These are phyloP conservation scores for Diplodus puntazzo DNA, from an alignment of 2,797 vertebrate species.

Conservation along the genomic window DNA sequence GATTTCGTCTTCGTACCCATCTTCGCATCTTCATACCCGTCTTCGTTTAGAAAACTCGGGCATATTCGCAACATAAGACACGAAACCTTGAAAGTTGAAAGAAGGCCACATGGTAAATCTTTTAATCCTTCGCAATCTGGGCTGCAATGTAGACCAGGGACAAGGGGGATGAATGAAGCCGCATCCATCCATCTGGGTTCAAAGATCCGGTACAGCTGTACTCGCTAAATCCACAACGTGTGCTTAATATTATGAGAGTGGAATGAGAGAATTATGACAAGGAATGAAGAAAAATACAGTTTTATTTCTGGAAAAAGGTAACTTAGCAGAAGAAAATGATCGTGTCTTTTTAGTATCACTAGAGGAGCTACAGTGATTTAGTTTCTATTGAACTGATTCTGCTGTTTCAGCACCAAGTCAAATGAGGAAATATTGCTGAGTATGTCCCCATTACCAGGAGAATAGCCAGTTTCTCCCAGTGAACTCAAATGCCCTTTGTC, in stretches of 20 bases:
- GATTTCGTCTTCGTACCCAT: constrained; percentile 13
- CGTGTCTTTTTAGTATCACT: not conserved
- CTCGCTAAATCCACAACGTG: constrained; percentile 40
- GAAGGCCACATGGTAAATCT: constrained; percentile 68
- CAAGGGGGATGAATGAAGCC: constrained; percentile 42
- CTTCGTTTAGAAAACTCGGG: constrained; percentile 10
- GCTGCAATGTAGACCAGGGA: constrained; percentile 52
- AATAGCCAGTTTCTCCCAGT: constrained; percentile 4
- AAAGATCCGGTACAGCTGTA: constrained; percentile 60
- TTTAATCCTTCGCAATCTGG: constrained; percentile 71
- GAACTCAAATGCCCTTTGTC: constrained; percentile 1
- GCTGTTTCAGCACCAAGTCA: not conserved
- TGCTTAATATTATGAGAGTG: constrained; percentile 28
- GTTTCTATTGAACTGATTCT: constrained; percentile 24
- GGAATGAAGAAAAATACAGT: not conserved
- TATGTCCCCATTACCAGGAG: constrained; percentile 15
- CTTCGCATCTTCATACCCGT: constrained; percentile 1
- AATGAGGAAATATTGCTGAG: constrained; percentile 17
- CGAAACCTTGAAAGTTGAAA: constrained; percentile 51
- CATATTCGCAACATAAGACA: constrained; percentile 42
- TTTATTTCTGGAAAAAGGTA: not conserved
- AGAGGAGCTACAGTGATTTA: constrained; percentile 3
- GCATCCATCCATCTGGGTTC: constrained; percentile 64
- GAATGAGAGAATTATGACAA: constrained; percentile 19
- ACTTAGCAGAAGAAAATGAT: not conserved